Conservation (phyloP, 2,888 invertebrate genomes). For the Ditula angustiorana region DNA sequence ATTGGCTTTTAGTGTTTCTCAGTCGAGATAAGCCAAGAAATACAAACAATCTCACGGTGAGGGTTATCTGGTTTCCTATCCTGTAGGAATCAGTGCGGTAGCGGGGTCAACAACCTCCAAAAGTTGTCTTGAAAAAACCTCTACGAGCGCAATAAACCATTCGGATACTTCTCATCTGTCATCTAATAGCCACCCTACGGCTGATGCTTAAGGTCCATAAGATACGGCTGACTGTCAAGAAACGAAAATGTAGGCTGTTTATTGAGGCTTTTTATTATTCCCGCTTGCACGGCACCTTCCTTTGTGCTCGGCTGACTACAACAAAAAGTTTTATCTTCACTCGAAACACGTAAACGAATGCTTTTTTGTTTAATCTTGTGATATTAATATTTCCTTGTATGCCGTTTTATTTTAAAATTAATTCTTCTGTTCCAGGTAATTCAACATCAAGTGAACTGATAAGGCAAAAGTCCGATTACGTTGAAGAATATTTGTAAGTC, state of each 20-base stretch:
- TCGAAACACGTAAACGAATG: slow-evolving; percentile 60
- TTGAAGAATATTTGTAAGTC: slow-evolving; percentile 25
- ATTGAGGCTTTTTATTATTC: slow-evolving; percentile 70
- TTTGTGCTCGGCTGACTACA: slow-evolving; percentile 59
- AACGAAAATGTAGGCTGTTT: slow-evolving; percentile 63
- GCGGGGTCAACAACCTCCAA: slow-evolving; percentile 69
- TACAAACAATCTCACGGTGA: slow-evolving; percentile 63
- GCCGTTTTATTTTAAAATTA: slow-evolving; percentile 42
- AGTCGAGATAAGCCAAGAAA: slow-evolving; percentile 65
- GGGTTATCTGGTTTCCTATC: slow-evolving; percentile 60
- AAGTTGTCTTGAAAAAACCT: slow-evolving; percentile 71
- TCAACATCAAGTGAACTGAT: slow-evolving; percentile 22
- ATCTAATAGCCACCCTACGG: slow-evolving; percentile 69
- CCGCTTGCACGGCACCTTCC: slow-evolving; percentile 59
- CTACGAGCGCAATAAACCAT: slow-evolving; percentile 68
- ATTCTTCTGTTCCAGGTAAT: slow-evolving; percentile 73
- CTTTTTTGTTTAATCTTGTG: slow-evolving; percentile 41
- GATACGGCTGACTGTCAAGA: slow-evolving; percentile 74
- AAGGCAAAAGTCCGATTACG: slow-evolving; percentile 11
- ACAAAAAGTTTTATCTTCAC: slow-evolving; percentile 59
- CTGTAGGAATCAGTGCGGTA: slow-evolving; percentile 65
- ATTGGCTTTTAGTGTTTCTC: slow-evolving; percentile 55
- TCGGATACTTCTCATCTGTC: slow-evolving; percentile 76
- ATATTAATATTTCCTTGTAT: slow-evolving; percentile 5
- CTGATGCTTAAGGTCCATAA: slow-evolving; percentile 69